Base-by-base conservation (phyloP, 2,797 vertebrate species). In the Channallabes apus region DNA sequence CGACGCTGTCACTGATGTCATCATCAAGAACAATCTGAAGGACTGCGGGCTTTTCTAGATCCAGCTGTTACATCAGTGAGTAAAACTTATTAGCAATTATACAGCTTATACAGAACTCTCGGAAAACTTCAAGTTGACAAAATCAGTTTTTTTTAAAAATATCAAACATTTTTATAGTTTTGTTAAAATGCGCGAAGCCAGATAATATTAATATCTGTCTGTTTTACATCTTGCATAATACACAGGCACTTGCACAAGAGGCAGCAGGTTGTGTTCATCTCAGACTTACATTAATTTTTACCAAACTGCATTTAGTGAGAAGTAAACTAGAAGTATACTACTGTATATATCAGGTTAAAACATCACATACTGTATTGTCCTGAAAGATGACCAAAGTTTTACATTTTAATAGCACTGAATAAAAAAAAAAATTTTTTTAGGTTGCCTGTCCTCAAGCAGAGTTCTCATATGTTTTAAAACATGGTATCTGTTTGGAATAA, bases 11-110 rank as follows among this genome's bases (percentile, higher is more conserved):
- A 99, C 98, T 64, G 98, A 99, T 82, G 98, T 99, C 92, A 99
- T 99, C 95, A 99, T 99, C 95, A 99, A 99, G 95, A 99, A 99
- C 94, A 99, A 99, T 92, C 96, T 99, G 92, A 99, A 99, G 92
- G 98, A 99, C 95, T 99, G 98, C 85, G 98, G 98, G 88, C 97
- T 99, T 91, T 99, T 99, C 95, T 99, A 93, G 96, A 94, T 93
- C 59, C 86, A 80, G 73, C 84, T 65, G 64, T 85, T 89, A 65
- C 38, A 51, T 29, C 2, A 85, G 88, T 89, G 59, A 86, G 86
- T 84, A 35, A 68, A 27, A 62, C 6, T 1, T 1, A 65, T 67
- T 7, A 41, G 4, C 6, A 32, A 56, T 51, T 32, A 54, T 35
- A 35, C 51, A 20, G 51, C 64, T 51, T 41, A 12, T 3, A 46